Conservation (phyloP, 1,140 invertebrate species). For the Drosophila arawakana region DNA sequence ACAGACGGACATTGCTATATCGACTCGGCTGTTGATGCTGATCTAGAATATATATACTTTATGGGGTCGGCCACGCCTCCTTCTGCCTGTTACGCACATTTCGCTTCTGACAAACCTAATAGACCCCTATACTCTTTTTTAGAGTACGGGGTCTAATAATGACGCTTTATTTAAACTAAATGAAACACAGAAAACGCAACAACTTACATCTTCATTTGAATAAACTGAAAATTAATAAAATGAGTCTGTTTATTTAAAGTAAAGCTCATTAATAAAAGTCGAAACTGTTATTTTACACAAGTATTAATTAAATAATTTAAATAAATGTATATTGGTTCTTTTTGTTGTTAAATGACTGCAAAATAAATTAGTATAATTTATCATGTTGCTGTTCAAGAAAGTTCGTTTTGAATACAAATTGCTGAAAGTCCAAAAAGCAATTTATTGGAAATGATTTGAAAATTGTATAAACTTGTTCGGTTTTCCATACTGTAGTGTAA, state of each 20-base stretch:
- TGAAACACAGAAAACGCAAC: not conserved
- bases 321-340: not conserved
- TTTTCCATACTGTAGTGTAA: not conserved
- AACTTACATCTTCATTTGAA: too few species aligned
- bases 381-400: slow-evolving; percentile 1
- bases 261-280: too few species aligned
- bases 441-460: slow-evolving; percentile 27
- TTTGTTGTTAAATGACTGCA: slow-evolving; percentile 1
- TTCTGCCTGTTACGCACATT: too few species aligned
- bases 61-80: too few species aligned
- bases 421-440: not conserved
- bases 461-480: slow-evolving; percentile 13
- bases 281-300: not conserved
- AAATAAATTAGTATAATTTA: slow-evolving; percentile 13
- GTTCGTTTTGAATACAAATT: slow-evolving; percentile 2
- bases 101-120: too few species aligned
- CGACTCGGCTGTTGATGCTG: too few species aligned
- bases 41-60: too few species aligned
- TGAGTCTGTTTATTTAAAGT: too few species aligned
- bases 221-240: too few species aligned
- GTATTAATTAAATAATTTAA: not conserved
- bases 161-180: not conserved
- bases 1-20: too few species aligned
- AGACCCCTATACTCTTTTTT: too few species aligned
- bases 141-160: too few species aligned